Percentiles rank a stretch among this genome's conserved stretches.
Conservation (phyloP, 2,113 vertebrate species). For the Pterocles orientalis region DNA sequence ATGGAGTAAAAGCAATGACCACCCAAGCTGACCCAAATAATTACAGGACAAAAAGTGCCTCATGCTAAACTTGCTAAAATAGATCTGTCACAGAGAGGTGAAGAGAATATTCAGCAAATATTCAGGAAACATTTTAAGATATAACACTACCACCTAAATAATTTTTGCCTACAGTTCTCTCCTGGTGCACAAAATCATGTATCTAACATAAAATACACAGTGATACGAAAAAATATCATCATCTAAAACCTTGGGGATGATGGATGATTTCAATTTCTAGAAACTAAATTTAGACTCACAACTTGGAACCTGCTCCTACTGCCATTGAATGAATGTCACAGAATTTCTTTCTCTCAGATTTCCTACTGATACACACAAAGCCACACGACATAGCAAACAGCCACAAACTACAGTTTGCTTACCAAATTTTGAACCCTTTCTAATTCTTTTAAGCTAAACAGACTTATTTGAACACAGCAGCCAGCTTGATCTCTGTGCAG, state of each 20-base stretch:
- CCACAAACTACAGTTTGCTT: neutral
- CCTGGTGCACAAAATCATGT: neutral
- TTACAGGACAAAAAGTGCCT: neutral
- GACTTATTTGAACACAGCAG: neutral
- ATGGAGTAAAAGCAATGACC: neutral
- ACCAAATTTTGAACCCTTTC: neutral
- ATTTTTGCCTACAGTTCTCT: neutral
- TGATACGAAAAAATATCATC: neutral
- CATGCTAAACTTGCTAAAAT: neutral
- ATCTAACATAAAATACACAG: neutral
- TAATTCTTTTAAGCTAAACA: neutral
- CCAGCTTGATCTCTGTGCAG: neutral
- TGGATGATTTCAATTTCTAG: neutral
- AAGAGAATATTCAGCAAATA: neutral
- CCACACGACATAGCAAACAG: neutral
- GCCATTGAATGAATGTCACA: neutral
- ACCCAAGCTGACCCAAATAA: neutral
- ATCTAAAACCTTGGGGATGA: neutral
- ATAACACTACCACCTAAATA: neutral
- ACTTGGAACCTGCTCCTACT: neutral
- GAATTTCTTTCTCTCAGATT: neutral
- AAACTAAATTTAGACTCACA: neutral
- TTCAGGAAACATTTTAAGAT: neutral
- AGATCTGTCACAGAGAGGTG: neutral
- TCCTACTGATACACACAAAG: neutral